A percentile compares a stretch with the other conserved stretches of the same genome.
These are phyloP conservation scores for Phaenicophaeus curvirostris DNA, from an alignment of 2,797 vertebrate genomes.

Conservation along the genomic window DNA sequence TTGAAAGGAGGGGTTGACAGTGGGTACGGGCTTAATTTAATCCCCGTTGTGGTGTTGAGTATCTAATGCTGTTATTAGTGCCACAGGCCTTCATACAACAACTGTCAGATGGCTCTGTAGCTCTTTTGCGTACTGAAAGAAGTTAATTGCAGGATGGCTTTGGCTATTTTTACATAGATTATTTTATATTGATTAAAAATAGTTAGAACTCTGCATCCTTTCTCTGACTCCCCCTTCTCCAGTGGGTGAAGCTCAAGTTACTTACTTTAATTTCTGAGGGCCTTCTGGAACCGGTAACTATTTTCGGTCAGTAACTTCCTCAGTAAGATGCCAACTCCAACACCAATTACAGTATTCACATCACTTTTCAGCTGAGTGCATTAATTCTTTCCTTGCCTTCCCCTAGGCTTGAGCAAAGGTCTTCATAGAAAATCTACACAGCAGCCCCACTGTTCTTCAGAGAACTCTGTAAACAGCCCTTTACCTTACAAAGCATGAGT, in stretches of 20 bases:
- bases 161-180: neutral
- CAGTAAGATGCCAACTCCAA: neutral
- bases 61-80: neutral
- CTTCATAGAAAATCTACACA: neutral
- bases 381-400: neutral
- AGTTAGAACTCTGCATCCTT: neutral
- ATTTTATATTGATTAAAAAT: constrained; percentile 44
- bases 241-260: neutral
- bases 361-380: neutral
- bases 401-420: neutral
- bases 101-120: neutral
- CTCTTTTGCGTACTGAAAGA: neutral
- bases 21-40: neutral
- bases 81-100: neutral
- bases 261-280: neutral
- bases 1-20: neutral
- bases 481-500: neutral
- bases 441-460: neutral
- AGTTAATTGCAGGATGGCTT: neutral
- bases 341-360: neutral
- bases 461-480: neutral
- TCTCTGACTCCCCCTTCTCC: neutral
- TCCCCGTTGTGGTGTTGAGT: neutral
- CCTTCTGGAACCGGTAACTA: neutral
- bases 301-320: neutral